These are phyloP conservation scores for Lutraria rhynchaena DNA, from an alignment of 1,140 invertebrate species.

Conservation along the genomic window DNA sequence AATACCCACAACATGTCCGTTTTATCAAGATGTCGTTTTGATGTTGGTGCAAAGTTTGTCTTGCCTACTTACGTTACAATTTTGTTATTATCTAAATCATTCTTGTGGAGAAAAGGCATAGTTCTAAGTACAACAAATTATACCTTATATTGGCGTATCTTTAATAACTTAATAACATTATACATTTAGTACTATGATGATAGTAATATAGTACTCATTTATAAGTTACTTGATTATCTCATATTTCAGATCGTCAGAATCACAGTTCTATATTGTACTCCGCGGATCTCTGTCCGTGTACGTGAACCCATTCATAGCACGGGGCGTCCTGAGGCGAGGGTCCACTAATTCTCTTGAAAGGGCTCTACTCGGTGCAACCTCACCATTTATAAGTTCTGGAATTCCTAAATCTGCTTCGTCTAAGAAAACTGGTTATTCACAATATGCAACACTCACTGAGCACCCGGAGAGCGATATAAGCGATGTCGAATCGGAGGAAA, in stretches of 20 bases:
- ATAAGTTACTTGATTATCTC: too few species aligned
- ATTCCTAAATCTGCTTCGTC: slow-evolving; percentile 29
- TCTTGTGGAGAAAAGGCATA: too few species aligned
- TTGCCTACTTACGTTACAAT: too few species aligned
- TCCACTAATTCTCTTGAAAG: slow-evolving; percentile 33
- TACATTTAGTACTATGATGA: too few species aligned
- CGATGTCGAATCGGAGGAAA: slow-evolving; percentile 23
- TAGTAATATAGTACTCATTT: too few species aligned
- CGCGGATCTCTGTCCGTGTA: slow-evolving; percentile 24
- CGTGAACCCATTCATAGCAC: slow-evolving; percentile 28
- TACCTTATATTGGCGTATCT: too few species aligned
- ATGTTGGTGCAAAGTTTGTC: too few species aligned
- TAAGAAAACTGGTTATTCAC: slow-evolving; percentile 2
- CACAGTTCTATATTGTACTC: slow-evolving; percentile 16
- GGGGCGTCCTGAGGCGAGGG: neutral
- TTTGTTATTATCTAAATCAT: too few species aligned
- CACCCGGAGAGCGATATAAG: slow-evolving; percentile 20
- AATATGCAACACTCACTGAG: slow-evolving; percentile 30
- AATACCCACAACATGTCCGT: too few species aligned
- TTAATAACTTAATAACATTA: too few species aligned
- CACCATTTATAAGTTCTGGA: neutral
- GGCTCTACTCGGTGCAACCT: neutral
- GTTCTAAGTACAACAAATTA: too few species aligned
- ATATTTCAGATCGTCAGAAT: slow-evolving; percentile 1
- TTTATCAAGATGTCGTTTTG: too few species aligned